Evolutionary conservation across 2,888 invertebrate species (phyloP).

Genomic region (Bombyx huttoni): DNA sequence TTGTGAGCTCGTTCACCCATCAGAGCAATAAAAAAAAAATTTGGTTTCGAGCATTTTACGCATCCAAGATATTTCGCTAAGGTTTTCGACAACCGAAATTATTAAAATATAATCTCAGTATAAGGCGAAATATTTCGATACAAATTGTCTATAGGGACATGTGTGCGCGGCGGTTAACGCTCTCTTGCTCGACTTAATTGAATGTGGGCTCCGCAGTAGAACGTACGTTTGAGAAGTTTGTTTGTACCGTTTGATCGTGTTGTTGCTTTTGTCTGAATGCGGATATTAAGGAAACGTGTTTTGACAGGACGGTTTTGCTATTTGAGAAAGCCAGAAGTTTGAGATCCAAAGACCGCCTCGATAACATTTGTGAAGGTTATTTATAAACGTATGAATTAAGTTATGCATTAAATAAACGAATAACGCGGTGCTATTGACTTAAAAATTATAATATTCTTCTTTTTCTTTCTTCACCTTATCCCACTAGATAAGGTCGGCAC

Average conservation of each 20-base stretch:
- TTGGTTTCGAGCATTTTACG: too few relatives aligned
- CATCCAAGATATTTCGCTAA: too few relatives aligned
- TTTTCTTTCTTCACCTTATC: too few relatives aligned
- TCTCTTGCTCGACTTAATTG: slow-evolving; percentile 23
- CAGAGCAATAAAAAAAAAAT: too few relatives aligned
- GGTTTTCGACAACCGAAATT: neutral
- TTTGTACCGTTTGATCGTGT: neutral
- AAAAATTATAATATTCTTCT: too few relatives aligned
- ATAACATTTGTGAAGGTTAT: too few relatives aligned
- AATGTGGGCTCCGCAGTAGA: slow-evolving; percentile 10
- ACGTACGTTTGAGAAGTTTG: slow-evolving; percentile 5
- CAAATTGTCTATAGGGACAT: neutral
- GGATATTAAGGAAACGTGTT: slow-evolving; percentile 7
- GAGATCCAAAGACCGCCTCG: neutral
- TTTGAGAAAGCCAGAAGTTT: neutral
- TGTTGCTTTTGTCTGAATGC: neutral
- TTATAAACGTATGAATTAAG: too few relatives aligned
- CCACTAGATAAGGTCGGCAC: too few relatives aligned
- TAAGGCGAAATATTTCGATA: too few relatives aligned
- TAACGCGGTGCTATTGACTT: too few relatives aligned
- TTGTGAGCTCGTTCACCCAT: too few relatives aligned
- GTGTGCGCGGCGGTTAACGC: slow-evolving; percentile 15
- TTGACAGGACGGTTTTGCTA: neutral
- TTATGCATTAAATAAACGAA: too few relatives aligned
- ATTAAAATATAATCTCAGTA: neutral